Percentiles rank a stretch among this genome's conserved stretches.
Conservation (phyloP, 2,797 vertebrate genomes). For the Rhyacichthys aspro region DNA sequence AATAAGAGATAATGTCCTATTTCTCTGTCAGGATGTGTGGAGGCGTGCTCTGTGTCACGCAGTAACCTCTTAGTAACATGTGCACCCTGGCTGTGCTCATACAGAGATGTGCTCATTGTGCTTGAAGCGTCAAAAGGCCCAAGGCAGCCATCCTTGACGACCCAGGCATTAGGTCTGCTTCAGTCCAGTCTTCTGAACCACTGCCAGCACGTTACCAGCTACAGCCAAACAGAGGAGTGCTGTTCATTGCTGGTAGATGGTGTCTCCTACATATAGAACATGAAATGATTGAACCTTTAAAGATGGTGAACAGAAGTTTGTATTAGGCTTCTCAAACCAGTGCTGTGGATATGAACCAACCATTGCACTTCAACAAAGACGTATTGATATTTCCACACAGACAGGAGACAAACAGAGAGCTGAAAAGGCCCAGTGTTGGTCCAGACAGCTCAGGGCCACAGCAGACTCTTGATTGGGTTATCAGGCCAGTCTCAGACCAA, state of each 20-base stretch:
- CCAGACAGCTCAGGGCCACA: constrained; percentile 58
- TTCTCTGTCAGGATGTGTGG: constrained; percentile 52
- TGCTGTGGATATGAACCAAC: constrained; percentile 50
- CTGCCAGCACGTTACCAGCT: constrained; percentile 44
- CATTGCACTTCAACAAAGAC: constrained; percentile 43
- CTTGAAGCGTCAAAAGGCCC: constrained; percentile 57
- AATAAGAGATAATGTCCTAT: constrained; percentile 51
- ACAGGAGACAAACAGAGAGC: constrained; percentile 32
- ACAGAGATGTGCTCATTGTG: constrained; percentile 67
- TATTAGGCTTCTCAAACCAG: constrained; percentile 32
- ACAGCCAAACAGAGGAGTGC: constrained; percentile 48
- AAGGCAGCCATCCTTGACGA: constrained; percentile 70
- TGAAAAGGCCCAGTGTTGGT: constrained; percentile 43
- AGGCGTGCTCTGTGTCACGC: constrained; percentile 66
- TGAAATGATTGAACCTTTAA: constrained; percentile 11
- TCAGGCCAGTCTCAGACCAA: constrained; percentile 56
- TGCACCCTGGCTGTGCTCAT: constrained; percentile 54
- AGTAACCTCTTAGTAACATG: constrained; percentile 60
- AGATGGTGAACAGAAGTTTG: constrained; percentile 24
- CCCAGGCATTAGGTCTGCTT: constrained; percentile 61
- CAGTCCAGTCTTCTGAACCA: constrained; percentile 63
- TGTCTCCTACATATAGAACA: constrained; percentile 31
- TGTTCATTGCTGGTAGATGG: constrained; percentile 52
- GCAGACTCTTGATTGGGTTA: constrained; percentile 64
- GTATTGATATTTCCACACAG: constrained; percentile 63